These are phyloP conservation scores for Ypsolopha sequella DNA, from an alignment of 2,888 invertebrate genomes.

Conservation along the genomic window DNA sequence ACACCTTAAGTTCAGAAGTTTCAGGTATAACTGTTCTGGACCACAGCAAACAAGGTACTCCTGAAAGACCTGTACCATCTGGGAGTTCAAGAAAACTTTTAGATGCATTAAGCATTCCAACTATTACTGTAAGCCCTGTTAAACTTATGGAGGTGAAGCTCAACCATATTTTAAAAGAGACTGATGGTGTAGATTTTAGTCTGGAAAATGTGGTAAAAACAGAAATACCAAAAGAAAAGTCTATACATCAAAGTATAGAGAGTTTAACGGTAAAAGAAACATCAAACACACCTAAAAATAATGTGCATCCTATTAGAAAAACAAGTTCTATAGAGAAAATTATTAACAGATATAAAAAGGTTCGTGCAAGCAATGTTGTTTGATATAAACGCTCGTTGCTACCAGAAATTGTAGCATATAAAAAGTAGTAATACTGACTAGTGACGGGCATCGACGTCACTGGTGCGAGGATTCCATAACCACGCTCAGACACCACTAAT, in stretches of 20 bases:
- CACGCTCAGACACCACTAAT: no score
- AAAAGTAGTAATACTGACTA: no score
- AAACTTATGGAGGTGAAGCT: slow-evolving; percentile 14
- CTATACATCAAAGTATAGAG: background rate
- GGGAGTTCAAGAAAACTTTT: slow-evolving; percentile 20
- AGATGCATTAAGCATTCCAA: slow-evolving; percentile 22
- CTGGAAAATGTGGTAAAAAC: background rate
- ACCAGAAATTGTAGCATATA: no score
- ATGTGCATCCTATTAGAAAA: slow-evolving; percentile 28
- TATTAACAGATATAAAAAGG: slow-evolving; percentile 53
- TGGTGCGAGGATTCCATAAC: no score
- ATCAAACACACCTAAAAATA: slow-evolving; percentile 42
- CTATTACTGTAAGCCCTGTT: slow-evolving; percentile 20
- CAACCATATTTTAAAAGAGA: slow-evolving; percentile 17
- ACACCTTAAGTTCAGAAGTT: slow-evolving; percentile 34
- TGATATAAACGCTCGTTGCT: no score
- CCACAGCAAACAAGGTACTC: slow-evolving; percentile 28
- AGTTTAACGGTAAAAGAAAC: slow-evolving; percentile 15
- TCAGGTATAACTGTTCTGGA: slow-evolving; percentile 44
- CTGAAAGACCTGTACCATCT: slow-evolving; percentile 17
- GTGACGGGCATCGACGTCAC: no score
- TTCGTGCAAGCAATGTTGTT: slow-evolving; percentile 35
- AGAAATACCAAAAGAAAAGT: no score
- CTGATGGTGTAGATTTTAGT: slow-evolving; percentile 6
- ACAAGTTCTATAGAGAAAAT: slow-evolving; percentile 57